These are phyloP conservation scores for Neosilurus mollespiculum DNA, from an alignment of 2,797 vertebrate genomes.

Conservation along the genomic window DNA sequence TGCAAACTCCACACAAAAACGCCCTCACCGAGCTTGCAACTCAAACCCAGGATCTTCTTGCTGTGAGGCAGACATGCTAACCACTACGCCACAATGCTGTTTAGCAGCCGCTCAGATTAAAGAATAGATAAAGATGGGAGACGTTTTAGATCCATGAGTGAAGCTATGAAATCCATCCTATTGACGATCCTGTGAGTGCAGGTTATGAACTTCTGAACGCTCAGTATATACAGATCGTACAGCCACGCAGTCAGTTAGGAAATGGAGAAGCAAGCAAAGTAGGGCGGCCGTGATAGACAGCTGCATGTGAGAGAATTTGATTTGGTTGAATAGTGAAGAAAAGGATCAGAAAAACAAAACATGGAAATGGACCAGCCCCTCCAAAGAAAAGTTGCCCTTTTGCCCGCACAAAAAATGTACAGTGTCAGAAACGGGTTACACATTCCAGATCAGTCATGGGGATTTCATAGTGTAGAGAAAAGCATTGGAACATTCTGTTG, in stretches of 20 bases:
- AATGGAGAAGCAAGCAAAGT: not conserved
- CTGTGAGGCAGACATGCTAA: too few relatives aligned
- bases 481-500: slow-evolving; percentile 37
- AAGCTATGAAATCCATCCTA: not conserved
- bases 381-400: slow-evolving; percentile 31
- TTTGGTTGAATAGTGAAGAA: slow-evolving; percentile 3
- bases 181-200: not conserved
- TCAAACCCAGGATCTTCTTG: too few relatives aligned
- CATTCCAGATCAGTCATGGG: slow-evolving; percentile 59
- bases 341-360: slow-evolving; percentile 24
- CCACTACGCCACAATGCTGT: not conserved
- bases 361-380: slow-evolving; percentile 34
- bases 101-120: not conserved
- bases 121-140: too few relatives aligned
- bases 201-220: not conserved
- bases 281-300: slow-evolving; percentile 1
- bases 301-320: slow-evolving; percentile 24
- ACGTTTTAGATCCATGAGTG: not conserved
- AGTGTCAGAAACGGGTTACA: slow-evolving; percentile 49
- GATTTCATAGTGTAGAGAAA: slow-evolving; percentile 46
- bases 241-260: not conserved
- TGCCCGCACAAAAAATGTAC: slow-evolving; percentile 15
- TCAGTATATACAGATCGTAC: not conserved
- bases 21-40: too few relatives aligned
- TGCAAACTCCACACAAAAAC: too few relatives aligned